Base-by-base conservation (phyloP, 2,888 invertebrate genomes). In the Phymatocera aterrima region DNA sequence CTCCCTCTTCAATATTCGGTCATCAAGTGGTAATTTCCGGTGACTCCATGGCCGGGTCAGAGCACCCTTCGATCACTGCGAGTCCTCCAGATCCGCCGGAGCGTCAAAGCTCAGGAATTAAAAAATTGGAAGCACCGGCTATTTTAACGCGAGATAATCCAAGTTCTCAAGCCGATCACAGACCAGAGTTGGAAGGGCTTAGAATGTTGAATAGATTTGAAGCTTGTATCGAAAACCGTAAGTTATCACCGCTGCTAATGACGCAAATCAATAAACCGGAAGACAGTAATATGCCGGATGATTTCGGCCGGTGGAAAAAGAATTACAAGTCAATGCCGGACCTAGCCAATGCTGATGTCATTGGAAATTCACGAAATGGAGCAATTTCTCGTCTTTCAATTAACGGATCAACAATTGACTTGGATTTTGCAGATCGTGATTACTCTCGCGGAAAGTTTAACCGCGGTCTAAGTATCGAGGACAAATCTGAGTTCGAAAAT, bases 241-340 rank as follows among this genome's bases (percentile, higher is more conserved):
- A 77, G 34, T 74, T 57, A 28, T 40, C 75, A 10, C 46, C 74
- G 6, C 15, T 40, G 5, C 12, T 40, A 8, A 12, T 34, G 6
- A 4, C 5, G 12, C 6, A 48, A 18, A 6, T 34, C 2, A 18
- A 72, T 2, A 51, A 72, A 34, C 18, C 64, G 37, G 8, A 40
- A 40, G 8, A 40, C 40, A 40, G 8, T 40, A 40, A 40, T 8
- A 5, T 40, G 4, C 8, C 57, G 28, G 57, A 57, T 12, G 24
- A 40, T 46, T 46, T 15, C 10, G 24, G 21, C 28, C 64, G 10
- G 15, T 75, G 10, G 3, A 77, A 60, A 28, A 80, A 77, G 21
- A 77, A 10, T 24, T 75, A 75, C 75, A 82, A 81, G 51, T 85
- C 85, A 0, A 54, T 85, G 65, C 85, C 85, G 0, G 82, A 84